A percentile compares a stretch with the other conserved stretches of the same genome.
Conservation (phyloP, 1,140 invertebrate species). For the Sinonovacula constricta region DNA sequence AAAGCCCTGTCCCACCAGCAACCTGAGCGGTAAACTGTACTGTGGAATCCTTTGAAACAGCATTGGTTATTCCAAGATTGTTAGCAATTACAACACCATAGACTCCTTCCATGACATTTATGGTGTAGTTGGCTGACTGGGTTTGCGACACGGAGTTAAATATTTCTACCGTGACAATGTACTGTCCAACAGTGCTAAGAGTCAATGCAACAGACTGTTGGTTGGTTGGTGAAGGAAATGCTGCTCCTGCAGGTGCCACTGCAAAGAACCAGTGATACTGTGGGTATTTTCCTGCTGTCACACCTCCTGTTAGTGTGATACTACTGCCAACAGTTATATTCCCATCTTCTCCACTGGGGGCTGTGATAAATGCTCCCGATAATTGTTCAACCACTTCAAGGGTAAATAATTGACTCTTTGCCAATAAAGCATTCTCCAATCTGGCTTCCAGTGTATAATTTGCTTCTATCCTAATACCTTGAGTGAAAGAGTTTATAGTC, state of each 20-base stretch:
- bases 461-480: not conserved
- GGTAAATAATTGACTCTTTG: not conserved
- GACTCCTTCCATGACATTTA: constrained; percentile 47
- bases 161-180: constrained; percentile 55
- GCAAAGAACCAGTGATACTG: constrained; percentile 9
- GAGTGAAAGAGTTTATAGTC: not conserved
- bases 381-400: constrained; percentile 17
- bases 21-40: constrained; percentile 42
- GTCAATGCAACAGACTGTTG: constrained; percentile 25
- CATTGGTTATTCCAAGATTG: constrained; percentile 25
- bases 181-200: constrained; percentile 29
- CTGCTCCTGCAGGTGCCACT: constrained; percentile 3
- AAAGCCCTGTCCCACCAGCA: constrained; percentile 33
- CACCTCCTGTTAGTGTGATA: constrained; percentile 25
- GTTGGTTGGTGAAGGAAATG: not conserved
- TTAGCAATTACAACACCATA: constrained; percentile 51
- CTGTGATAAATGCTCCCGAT: constrained; percentile 19
- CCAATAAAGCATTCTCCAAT: constrained; percentile 1
- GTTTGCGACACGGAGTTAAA: constrained; percentile 57
- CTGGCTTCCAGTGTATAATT: not conserved
- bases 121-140: constrained; percentile 48
- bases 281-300: constrained; percentile 10
- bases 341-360: constrained; percentile 4
- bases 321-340: constrained; percentile 9
- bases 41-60: constrained; percentile 31